A percentile compares a stretch with the other conserved stretches of the same genome.
phyloP scores from a whole-genome alignment of 1,140 invertebrate species.

The Akabosia matsudoensis region DNA sequence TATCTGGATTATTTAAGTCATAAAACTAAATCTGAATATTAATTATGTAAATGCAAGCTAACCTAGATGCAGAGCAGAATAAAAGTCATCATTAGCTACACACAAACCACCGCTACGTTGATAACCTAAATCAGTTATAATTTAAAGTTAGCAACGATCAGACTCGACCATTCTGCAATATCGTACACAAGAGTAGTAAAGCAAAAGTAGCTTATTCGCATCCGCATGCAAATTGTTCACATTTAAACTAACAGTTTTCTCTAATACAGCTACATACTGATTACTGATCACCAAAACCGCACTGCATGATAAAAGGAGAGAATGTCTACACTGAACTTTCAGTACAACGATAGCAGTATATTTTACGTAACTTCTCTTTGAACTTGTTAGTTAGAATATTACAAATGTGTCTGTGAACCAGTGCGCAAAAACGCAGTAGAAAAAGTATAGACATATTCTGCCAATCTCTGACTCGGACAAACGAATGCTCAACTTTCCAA shows the following conservation, averaged over 20 bases:
- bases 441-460: no score
- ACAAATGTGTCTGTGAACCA: no score
- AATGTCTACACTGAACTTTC: neutral
- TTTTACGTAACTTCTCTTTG: neutral
- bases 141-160: neutral
- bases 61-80: neutral
- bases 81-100: neutral
- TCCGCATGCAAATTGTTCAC: neutral
- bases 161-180: no score
- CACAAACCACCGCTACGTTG: neutral
- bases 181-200: no score
- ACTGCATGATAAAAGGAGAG: neutral
- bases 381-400: no score
- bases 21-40: neutral
- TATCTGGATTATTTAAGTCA: neutral
- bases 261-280: constrained; percentile 4
- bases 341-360: neutral
- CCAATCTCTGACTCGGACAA: no score
- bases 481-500: no score
- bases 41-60: neutral
- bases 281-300: constrained; percentile 2
- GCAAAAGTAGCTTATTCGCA: neutral
- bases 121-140: neutral
- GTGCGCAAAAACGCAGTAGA: no score
- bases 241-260: neutral